Percentiles rank a stretch among this genome's conserved stretches.
These are phyloP conservation scores for Protaetia brevitarsis DNA, from an alignment of 1,140 invertebrate species.

Conservation along the genomic window DNA sequence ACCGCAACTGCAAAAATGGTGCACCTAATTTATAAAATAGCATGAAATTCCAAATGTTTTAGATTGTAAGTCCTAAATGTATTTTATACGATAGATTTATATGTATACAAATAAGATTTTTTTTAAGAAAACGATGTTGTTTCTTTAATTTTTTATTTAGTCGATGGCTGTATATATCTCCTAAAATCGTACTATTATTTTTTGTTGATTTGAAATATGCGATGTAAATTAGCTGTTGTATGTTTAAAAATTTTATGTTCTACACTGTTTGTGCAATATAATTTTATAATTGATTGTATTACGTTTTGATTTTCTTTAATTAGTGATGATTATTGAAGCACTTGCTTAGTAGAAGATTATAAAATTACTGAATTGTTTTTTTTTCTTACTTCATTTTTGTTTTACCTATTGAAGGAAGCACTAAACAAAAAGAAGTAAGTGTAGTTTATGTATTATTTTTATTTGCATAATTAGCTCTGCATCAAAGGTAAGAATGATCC, in stretches of 20 bases:
- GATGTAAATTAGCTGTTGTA: background rate
- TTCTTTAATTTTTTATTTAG: constrained; percentile 13
- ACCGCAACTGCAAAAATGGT: constrained; percentile 1
- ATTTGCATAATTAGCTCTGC: too few relatives aligned
- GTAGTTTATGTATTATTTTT: too few relatives aligned
- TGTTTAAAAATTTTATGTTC: background rate
- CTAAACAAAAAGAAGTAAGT: too few relatives aligned
- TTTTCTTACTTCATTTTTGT: background rate
- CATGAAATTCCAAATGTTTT: constrained; percentile 9
- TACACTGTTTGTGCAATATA: background rate
- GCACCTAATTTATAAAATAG: constrained; percentile 1
- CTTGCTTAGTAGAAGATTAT: background rate
- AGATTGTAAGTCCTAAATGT: constrained; percentile 20
- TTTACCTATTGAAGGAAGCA: background rate
- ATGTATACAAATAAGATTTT: constrained; percentile 9
- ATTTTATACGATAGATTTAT: constrained; percentile 9
- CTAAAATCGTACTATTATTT: background rate
- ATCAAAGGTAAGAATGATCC: too few relatives aligned
- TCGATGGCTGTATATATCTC: background rate
- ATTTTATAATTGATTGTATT: background rate
- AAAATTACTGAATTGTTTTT: too few relatives aligned
- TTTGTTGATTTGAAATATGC: background rate
- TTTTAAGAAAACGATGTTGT: background rate
- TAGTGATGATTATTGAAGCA: background rate
- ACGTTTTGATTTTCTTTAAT: background rate